A percentile compares a stretch with the other conserved stretches of the same genome.
These are phyloP conservation scores for Apantesis nais DNA, from an alignment of 2,888 invertebrate species.

Conservation along the genomic window DNA sequence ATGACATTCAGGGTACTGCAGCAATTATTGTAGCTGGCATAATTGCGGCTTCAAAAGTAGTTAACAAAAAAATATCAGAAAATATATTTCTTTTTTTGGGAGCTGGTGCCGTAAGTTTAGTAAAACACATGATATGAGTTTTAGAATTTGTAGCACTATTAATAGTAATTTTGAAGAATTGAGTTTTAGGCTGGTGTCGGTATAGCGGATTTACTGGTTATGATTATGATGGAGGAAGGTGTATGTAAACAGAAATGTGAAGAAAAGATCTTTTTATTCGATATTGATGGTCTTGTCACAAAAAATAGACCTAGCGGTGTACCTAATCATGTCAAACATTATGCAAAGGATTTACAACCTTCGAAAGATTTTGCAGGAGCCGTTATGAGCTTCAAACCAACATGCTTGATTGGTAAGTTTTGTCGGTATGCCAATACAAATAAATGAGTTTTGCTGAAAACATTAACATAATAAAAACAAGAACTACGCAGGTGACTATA, in stretches of 20 bases:
- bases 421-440: neutral
- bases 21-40: constrained; percentile 96
- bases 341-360: constrained; percentile 89
- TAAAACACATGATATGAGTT: neutral
- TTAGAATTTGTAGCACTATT: neutral
- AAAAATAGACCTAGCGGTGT: constrained; percentile 84
- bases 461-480: no score
- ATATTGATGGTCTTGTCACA: constrained; percentile 94
- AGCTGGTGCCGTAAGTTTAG: constrained; percentile 87
- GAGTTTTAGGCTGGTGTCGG: constrained; percentile 91
- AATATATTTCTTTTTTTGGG: constrained; percentile 95
- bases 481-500: no score
- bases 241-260: constrained; percentile 87
- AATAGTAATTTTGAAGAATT: constrained; percentile 5
- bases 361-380: constrained; percentile 90
- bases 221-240: constrained; percentile 91
- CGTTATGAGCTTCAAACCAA: constrained; percentile 91
- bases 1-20: constrained; percentile 98
- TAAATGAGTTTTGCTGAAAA: no score
- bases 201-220: constrained; percentile 93
- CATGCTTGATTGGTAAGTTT: constrained; percentile 90
- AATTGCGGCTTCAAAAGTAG: constrained; percentile 89
- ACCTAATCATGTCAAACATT: constrained; percentile 87
- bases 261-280: constrained; percentile 94
- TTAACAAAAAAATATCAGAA: constrained; percentile 90